A percentile compares a stretch with the other conserved stretches of the same genome.
These are phyloP conservation scores for Drosophila subsilvestris DNA, from an alignment of 2,888 invertebrate genomes.

Conservation along the genomic window DNA sequence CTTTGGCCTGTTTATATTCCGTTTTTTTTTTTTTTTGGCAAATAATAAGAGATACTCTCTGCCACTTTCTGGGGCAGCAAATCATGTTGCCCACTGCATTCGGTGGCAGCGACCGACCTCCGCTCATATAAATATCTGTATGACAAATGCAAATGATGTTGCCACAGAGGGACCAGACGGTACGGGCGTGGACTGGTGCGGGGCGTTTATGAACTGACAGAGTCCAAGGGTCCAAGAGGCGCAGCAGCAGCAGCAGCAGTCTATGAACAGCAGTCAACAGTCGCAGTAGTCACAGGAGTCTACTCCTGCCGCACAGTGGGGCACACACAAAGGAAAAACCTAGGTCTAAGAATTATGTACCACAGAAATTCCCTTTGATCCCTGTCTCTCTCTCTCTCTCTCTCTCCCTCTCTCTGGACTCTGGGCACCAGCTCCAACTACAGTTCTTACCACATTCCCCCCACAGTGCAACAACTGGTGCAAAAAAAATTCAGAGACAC, in stretches of 20 bases:
- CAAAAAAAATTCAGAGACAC: conserved; percentile 36
- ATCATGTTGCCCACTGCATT: conserved; percentile 39
- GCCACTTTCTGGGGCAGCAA: conserved; percentile 36
- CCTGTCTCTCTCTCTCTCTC: background rate
- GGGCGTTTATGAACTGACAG: conserved; percentile 41
- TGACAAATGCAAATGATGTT: conserved; percentile 76
- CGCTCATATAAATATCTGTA: conserved; percentile 26
- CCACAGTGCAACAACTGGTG: conserved; percentile 49
- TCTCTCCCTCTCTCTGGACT: background rate
- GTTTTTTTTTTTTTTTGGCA: conserved; percentile 56
- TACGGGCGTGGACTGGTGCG: too few species aligned
- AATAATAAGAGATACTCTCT: conserved; percentile 67
- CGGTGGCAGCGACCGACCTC: conserved; percentile 1
- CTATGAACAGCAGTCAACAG: conserved; percentile 31
- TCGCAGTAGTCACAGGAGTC: conserved; percentile 5
- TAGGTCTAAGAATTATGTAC: background rate
- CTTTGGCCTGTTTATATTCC: conserved; percentile 59
- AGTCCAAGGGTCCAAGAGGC: conserved; percentile 18
- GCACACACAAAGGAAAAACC: background rate
- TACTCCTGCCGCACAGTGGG: conserved; percentile 22
- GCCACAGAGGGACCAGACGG: conserved; percentile 8
- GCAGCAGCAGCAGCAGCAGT: conserved; percentile 41
- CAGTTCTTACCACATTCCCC: conserved; percentile 21
- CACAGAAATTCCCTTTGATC: background rate
- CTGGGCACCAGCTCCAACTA: background rate